Evolutionary conservation across 2,888 invertebrate genomes (phyloP), one percentile per base, ranked within the genome.

Genomic region (Dusona sp.): DNA sequence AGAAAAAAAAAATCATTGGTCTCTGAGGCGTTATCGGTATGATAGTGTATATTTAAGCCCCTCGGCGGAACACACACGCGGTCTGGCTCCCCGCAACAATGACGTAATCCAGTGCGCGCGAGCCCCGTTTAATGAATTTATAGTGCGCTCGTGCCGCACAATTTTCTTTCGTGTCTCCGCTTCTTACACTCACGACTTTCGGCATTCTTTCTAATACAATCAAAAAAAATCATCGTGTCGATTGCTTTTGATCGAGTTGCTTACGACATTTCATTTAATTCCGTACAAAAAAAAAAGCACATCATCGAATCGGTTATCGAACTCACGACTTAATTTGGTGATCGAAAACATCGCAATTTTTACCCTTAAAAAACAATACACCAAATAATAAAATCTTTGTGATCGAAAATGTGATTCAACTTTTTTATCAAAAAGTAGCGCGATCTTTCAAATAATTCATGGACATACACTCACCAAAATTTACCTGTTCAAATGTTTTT

Each of bases 111-210:
- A 65, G 42, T 36, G n/a, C 61, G 75, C 51, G 45, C 45, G 79
- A 64, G 79, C 64, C n/a, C 29, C 48, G 57, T 45, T 36, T 65
- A 83, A 83, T 86, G 54, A 83, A 83, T 86, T 83, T 83, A 83
- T 48, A 57, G 79, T 48, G 79, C 67, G 83, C 79, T 72, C 86
- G 79, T 79, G 86, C 79, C 79, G 33, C 45, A 83, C 79, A 72
- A 86, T 83, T 86, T 70, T 64, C n/a, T 77, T 65, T 54, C 64
- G 45, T 61, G 16, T 38, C 57, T 61, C 7, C 42, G 54, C 51
- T 22, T 54, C 38, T 11, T 38, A 16, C 33, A 38, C 4, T 42
- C 48, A 11, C 64, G 29, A 54, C 67, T 38, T 67, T 54, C 54
- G 67, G 25, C 36, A 36, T 38, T 36, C 19, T 54, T 33, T 36